A percentile compares a stretch with the other conserved stretches of the same genome.
Evolutionary conservation across 2,888 invertebrate species (phyloP).

Genomic region (Tetropium fuscum): DNA sequence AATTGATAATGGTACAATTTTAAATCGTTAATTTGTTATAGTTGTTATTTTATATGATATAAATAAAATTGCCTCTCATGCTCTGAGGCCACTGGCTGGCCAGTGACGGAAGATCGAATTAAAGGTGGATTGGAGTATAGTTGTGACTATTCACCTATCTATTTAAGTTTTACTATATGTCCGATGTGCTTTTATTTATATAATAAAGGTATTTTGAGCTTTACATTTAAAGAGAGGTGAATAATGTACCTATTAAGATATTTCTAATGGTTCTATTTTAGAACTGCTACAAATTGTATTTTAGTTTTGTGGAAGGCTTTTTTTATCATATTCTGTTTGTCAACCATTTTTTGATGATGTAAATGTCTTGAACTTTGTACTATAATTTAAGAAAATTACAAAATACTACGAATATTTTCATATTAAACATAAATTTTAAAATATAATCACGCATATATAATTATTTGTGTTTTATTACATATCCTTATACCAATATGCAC

Average conservation of each 20-base stretch:
- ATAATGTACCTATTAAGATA: slow-evolving; percentile 60
- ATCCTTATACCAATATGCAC: slow-evolving; percentile 34
- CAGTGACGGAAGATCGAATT: slow-evolving; percentile 58
- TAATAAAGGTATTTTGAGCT: slow-evolving; percentile 63
- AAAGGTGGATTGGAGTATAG: slow-evolving; percentile 62
- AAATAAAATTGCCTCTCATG: slow-evolving; percentile 46
- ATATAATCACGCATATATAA: slow-evolving; percentile 65
- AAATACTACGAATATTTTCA: slow-evolving; percentile 66
- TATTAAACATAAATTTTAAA: slow-evolving; percentile 65
- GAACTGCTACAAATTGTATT: slow-evolving; percentile 58
- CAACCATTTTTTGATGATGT: slow-evolving; percentile 56
- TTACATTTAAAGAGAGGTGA: slow-evolving; percentile 64
- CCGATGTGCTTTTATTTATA: slow-evolving; percentile 64
- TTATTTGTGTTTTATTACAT: slow-evolving; percentile 58
- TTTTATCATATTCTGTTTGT: slow-evolving; percentile 58
- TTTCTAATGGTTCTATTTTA: slow-evolving; percentile 61
- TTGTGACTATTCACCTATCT: slow-evolving; percentile 57
- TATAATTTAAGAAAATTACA: slow-evolving; percentile 64
- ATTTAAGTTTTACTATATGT: slow-evolving; percentile 61
- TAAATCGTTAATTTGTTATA: slow-evolving; percentile 66
- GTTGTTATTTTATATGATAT: slow-evolving; percentile 65
- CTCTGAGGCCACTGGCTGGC: slow-evolving; percentile 42
- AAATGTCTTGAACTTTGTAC: slow-evolving; percentile 64
- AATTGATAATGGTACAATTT: slow-evolving; percentile 64
- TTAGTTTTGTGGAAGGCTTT: slow-evolving; percentile 63